Conservation (phyloP, 2,113 vertebrate genomes). For the Tenebrosternarchus preto region DNA sequence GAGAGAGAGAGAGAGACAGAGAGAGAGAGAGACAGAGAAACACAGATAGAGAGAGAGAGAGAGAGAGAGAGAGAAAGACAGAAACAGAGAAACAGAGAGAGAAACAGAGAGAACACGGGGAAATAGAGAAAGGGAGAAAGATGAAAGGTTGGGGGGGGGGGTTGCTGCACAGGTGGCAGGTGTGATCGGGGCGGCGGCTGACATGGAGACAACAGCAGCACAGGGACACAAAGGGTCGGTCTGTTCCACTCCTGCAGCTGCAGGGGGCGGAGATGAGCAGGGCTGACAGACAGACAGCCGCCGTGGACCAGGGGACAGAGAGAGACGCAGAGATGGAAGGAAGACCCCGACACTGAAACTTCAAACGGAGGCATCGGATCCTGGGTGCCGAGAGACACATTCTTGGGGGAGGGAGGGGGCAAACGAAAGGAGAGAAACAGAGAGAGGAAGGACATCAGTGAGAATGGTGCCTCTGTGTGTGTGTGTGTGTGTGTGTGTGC, state of each 20-base stretch:
- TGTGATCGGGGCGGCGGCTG: conserved; percentile 71
- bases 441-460: conserved; percentile 19
- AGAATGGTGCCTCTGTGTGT: conserved; percentile 7
- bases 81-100: conserved; percentile 52
- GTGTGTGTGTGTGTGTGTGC: conserved; percentile 63
- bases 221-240: conserved; percentile 73
- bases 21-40: no score
- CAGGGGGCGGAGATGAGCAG: conserved; percentile 61
- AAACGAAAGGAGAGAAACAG: conserved; percentile 22
- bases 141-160: conserved; percentile 67
- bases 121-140: conserved; percentile 49
- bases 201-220: no score
- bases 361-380: conserved; percentile 70
- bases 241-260: conserved; percentile 73
- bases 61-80: no score
- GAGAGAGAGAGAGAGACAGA: conserved; percentile 34
- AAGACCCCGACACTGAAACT: conserved; percentile 61
- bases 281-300: conserved; percentile 67
- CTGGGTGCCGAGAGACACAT: conserved; percentile 73
- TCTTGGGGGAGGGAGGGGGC: conserved; percentile 58
- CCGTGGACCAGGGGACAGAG: conserved; percentile 45
- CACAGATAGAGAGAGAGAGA: conserved; percentile 50
- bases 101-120: conserved; percentile 14
- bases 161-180: conserved; percentile 76
- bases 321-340: conserved; percentile 60